phyloP scores from a whole-genome alignment of 2,797 vertebrate species.

The Anas flavirostris region DNA sequence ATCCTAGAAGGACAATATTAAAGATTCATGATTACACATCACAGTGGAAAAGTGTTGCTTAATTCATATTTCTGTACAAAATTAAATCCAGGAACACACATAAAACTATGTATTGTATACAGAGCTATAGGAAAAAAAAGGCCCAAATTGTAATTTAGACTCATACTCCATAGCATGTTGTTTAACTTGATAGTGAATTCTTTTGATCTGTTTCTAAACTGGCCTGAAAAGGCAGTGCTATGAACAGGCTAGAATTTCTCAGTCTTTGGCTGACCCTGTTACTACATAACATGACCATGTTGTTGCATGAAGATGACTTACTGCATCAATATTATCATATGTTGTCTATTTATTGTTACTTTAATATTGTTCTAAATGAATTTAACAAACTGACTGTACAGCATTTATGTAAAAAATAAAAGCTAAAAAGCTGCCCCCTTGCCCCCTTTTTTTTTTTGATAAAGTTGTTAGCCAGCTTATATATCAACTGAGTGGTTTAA shows the following conservation, averaged over 20 bases:
- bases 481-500: neutral
- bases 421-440: neutral
- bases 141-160: neutral
- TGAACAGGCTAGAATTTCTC: neutral
- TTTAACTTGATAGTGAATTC: neutral
- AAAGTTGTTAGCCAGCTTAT: neutral
- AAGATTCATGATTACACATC: neutral
- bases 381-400: neutral
- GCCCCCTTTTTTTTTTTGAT: neutral
- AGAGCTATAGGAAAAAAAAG: neutral
- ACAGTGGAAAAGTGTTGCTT: neutral
- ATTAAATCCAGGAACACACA: neutral
- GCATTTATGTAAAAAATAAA: neutral
- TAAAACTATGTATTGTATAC: neutral
- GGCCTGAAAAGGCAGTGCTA: neutral
- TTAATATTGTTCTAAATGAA: neutral
- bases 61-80: neutral
- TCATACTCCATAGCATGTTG: neutral
- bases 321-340: neutral
- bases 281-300: neutral
- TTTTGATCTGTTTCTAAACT: neutral
- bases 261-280: neutral
- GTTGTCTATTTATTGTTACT: neutral
- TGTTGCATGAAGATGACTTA: neutral
- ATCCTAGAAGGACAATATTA: neutral